These are phyloP conservation scores for Hirtodrosophila confusa DNA, from an alignment of 2,888 invertebrate species.

Conservation along the genomic window DNA sequence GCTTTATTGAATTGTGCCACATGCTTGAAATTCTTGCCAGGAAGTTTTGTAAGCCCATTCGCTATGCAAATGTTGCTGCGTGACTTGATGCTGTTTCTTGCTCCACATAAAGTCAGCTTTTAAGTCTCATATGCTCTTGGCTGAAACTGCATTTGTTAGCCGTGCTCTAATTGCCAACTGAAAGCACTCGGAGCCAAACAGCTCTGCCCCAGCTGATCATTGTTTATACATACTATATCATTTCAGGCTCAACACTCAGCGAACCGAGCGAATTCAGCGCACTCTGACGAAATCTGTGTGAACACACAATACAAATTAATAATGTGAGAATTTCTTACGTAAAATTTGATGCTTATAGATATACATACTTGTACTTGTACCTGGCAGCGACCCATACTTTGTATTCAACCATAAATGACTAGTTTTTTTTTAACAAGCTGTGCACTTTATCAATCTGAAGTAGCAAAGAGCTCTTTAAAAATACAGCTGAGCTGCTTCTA, in stretches of 20 bases:
- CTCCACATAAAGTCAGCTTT: slow-evolving; percentile 41
- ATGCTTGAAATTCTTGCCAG: slow-evolving; percentile 74
- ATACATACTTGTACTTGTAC: slow-evolving; percentile 9
- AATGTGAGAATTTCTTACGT: slow-evolving; percentile 77
- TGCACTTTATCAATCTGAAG: slow-evolving; percentile 49
- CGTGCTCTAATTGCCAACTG: slow-evolving; percentile 57
- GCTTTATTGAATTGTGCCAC: slow-evolving; percentile 75
- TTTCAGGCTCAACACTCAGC: slow-evolving; percentile 50
- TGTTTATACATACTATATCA: slow-evolving; percentile 46
- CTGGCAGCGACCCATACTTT: slow-evolving; percentile 29
- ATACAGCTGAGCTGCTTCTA: slow-evolving; percentile 25
- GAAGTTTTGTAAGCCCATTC: slow-evolving; percentile 64
- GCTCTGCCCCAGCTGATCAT: slow-evolving; percentile 47
- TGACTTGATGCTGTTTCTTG: slow-evolving; percentile 52
- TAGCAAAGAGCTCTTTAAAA: slow-evolving; percentile 28
- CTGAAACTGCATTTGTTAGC: slow-evolving; percentile 48
- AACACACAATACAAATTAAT: slow-evolving; percentile 69
- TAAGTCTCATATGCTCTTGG: slow-evolving; percentile 9
- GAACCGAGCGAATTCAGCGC: slow-evolving; percentile 22
- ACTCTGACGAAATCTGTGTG: slow-evolving; percentile 55
- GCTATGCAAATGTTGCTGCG: slow-evolving; percentile 68
- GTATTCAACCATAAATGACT: slow-evolving; percentile 17
- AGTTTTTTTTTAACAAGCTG: slow-evolving; percentile 24
- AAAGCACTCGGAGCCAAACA: slow-evolving; percentile 32
- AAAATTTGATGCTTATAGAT: slow-evolving; percentile 43